Conservation (phyloP, 2,113 vertebrate species). For the Thalassoma bifasciatum region DNA sequence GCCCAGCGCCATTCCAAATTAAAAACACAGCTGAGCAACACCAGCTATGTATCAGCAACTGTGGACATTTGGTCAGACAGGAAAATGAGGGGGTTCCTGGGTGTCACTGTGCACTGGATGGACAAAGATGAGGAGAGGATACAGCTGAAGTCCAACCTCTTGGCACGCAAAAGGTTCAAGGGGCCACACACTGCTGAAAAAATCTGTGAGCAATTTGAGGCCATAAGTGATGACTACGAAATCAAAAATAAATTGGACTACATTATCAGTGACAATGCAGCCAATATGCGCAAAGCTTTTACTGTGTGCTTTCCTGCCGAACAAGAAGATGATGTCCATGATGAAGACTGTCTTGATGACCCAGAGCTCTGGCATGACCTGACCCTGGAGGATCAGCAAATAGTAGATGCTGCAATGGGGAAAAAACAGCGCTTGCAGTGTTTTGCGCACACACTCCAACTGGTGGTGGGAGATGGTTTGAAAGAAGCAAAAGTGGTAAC, state of each 20-base stretch:
- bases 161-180: slow-evolving; percentile 3
- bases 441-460: slow-evolving; percentile 18
- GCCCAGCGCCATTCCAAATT: neutral
- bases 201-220: slow-evolving; percentile 1
- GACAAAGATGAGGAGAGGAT: neutral
- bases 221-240: too few relatives aligned
- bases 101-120: neutral
- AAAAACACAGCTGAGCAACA: neutral
- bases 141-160: too few relatives aligned
- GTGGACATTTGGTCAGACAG: neutral
- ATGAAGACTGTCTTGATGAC: slow-evolving; percentile 5
- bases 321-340: neutral
- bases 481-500: slow-evolving; percentile 14
- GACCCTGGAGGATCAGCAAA: slow-evolving; percentile 4
- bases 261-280: too few relatives aligned
- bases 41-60: neutral
- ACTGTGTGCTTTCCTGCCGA: neutral
- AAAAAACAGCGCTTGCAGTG: slow-evolving; percentile 7
- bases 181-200: neutral
- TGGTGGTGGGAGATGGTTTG: slow-evolving; percentile 23
- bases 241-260: too few relatives aligned
- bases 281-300: too few relatives aligned
- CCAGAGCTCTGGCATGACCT: slow-evolving; percentile 11
- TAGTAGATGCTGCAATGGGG: neutral
- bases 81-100: neutral